Evolutionary conservation across 2,888 invertebrate genomes (phyloP).

Genomic region (Unio delphinus): DNA sequence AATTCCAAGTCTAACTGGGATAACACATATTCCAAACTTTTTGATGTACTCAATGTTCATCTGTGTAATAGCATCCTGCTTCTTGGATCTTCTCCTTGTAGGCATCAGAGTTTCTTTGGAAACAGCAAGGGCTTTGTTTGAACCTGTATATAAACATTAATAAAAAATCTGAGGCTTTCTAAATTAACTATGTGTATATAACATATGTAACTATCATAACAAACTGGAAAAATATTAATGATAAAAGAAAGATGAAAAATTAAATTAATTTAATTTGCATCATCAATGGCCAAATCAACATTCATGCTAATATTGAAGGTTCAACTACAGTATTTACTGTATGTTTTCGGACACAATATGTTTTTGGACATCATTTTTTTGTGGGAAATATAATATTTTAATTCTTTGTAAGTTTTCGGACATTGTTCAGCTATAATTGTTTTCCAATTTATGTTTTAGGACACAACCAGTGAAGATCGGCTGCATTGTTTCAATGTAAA

Average conservation of each 20-base stretch:
- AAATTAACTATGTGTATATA: not conserved
- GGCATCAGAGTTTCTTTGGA: conserved; percentile 24
- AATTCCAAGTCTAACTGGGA: conserved; percentile 61
- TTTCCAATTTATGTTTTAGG: no score
- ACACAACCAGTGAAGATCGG: no score
- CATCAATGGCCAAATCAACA: no score
- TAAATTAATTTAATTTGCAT: no score
- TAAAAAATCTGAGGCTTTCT: not conserved
- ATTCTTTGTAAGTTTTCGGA: no score
- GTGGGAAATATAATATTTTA: no score
- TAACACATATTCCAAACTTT: conserved; percentile 64
- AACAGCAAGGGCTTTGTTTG: conserved; percentile 26
- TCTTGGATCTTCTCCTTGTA: conserved; percentile 33
- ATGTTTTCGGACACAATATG: no score
- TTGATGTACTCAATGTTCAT: conserved; percentile 56
- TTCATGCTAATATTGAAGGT: no score
- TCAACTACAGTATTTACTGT: no score
- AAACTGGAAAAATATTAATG: not conserved
- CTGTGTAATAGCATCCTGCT: conserved; percentile 48
- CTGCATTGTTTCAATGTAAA: no score
- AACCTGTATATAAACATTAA: conserved; percentile 18
- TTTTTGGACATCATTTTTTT: no score
- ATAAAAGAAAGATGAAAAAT: not conserved
- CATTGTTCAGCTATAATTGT: no score
- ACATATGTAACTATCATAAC: not conserved